These are phyloP conservation scores for Odiellus spinosus DNA, from an alignment of 2,888 invertebrate genomes.

Conservation along the genomic window DNA sequence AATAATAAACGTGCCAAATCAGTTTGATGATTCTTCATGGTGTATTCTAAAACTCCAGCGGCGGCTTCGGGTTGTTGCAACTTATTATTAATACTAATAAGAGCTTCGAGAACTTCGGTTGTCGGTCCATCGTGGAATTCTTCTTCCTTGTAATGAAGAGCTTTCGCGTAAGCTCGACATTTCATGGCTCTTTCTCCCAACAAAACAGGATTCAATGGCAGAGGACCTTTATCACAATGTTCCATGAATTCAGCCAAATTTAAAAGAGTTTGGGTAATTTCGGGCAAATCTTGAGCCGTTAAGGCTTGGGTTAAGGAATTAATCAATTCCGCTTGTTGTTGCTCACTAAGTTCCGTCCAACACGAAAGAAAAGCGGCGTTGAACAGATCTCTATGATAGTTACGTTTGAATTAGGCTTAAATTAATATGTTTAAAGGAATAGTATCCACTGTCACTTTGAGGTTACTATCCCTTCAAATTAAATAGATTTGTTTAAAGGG, in stretches of 20 bases:
- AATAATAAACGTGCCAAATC: slow-evolving; percentile 25
- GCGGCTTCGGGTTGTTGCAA: slow-evolving; percentile 96
- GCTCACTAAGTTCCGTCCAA: slow-evolving; percentile 81
- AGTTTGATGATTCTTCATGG: slow-evolving; percentile 60
- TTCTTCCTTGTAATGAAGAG: slow-evolving; percentile 76
- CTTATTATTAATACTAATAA: slow-evolving; percentile 91
- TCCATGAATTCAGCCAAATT: slow-evolving; percentile 99
- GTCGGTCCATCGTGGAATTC: slow-evolving; percentile 72
- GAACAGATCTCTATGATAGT: slow-evolving; percentile 57
- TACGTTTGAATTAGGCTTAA: neutral
- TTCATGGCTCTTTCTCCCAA: slow-evolving; percentile 88
- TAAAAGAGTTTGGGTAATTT: slow-evolving; percentile 86
- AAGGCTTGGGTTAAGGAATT: slow-evolving; percentile 74
- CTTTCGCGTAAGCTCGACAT: slow-evolving; percentile 69
- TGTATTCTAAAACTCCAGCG: slow-evolving; percentile 71
- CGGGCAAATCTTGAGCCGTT: slow-evolving; percentile 80
- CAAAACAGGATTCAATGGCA: slow-evolving; percentile 72
- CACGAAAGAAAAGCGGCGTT: slow-evolving; percentile 98
- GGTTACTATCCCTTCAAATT: neutral
- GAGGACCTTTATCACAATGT: slow-evolving; percentile 85
- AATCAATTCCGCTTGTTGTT: slow-evolving; percentile 57
- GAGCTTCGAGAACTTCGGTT: slow-evolving; percentile 73
- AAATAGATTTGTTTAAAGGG: neutral
- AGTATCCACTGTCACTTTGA: neutral
- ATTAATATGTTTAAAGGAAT: neutral